These are phyloP conservation scores for Indri indri DNA, from an alignment of 2,113 vertebrate species.

Conservation along the genomic window DNA sequence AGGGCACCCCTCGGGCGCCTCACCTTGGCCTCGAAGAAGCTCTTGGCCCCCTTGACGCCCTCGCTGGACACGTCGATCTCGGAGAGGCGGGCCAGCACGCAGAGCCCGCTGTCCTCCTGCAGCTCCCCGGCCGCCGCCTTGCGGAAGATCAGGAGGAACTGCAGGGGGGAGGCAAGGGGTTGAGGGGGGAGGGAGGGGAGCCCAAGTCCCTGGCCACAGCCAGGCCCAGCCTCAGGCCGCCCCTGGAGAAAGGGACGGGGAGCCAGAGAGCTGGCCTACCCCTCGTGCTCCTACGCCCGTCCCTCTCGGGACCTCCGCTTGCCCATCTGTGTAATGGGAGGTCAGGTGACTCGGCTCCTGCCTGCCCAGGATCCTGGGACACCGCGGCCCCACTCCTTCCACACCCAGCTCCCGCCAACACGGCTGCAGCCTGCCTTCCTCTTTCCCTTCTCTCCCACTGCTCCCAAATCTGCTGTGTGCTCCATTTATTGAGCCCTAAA, in stretches of 20 bases:
- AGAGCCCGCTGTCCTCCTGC: conserved; percentile 93
- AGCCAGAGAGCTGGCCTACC: neutral
- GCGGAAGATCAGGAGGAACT: conserved; percentile 98
- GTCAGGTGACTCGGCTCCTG: neutral
- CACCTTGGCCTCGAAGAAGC: conserved; percentile 98
- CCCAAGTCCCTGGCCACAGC: neutral
- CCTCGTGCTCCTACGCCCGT: neutral
- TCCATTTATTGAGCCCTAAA: neutral
- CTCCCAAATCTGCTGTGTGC: neutral
- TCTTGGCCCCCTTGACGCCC: conserved; percentile 96
- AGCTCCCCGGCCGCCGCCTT: conserved; percentile 95
- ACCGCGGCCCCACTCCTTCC: neutral
- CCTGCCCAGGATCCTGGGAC: neutral
- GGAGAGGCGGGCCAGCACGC: conserved; percentile 91
- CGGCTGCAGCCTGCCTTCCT: neutral
- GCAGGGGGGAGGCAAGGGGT: fast-evolving
- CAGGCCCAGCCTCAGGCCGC: neutral
- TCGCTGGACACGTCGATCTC: conserved; percentile 96
- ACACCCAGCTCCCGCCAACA: fast-evolving
- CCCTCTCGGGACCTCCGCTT: neutral
- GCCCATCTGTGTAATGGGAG: neutral
- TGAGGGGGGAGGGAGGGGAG: neutral
- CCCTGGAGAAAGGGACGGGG: neutral
- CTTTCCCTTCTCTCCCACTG: neutral
- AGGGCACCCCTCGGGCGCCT: conserved; percentile 34